A percentile compares a stretch with the other conserved stretches of the same genome.
phyloP scores from a whole-genome alignment of 2,888 invertebrate genomes.

The Caenorhabditis drosophilae region DNA sequence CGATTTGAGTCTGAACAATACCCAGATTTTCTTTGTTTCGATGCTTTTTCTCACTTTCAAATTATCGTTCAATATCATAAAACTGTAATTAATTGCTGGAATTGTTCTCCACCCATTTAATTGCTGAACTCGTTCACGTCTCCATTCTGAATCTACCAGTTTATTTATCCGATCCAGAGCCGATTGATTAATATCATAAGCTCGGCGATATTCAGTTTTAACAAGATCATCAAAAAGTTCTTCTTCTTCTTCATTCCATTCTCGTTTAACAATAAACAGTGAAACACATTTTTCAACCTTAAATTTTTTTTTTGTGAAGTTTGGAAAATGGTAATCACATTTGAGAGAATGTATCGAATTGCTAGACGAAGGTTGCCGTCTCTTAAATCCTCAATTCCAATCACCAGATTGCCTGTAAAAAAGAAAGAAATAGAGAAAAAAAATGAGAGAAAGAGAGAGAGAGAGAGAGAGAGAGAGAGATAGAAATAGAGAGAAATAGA shows the following conservation, averaged over 20 bases:
- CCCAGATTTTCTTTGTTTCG: too few relatives aligned
- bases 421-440: too few relatives aligned
- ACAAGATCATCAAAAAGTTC: constrained; percentile 27
- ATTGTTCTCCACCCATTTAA: constrained; percentile 40
- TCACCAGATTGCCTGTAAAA: constrained; percentile 22
- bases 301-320: constrained; percentile 5
- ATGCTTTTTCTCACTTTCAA: too few relatives aligned
- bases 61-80: constrained; percentile 31
- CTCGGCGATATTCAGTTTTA: constrained; percentile 27
- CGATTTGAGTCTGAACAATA: constrained; percentile 19
- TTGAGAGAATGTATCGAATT: constrained; percentile 26
- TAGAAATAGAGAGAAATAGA: too few relatives aligned
- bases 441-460: too few relatives aligned
- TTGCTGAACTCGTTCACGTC: constrained; percentile 31
- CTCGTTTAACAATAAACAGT: constrained; percentile 28
- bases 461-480: too few relatives aligned
- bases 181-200: constrained; percentile 29
- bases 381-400: constrained; percentile 31
- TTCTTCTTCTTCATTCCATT: constrained; percentile 30
- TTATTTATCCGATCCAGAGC: constrained; percentile 27
- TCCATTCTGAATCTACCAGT: constrained; percentile 43
- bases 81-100: constrained; percentile 38
- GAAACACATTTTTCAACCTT: constrained; percentile 32
- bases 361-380: constrained; percentile 34
- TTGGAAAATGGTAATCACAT: constrained; percentile 6